These are phyloP conservation scores for Calameuta filiformis DNA, from an alignment of 2,888 invertebrate species.

Conservation along the genomic window DNA sequence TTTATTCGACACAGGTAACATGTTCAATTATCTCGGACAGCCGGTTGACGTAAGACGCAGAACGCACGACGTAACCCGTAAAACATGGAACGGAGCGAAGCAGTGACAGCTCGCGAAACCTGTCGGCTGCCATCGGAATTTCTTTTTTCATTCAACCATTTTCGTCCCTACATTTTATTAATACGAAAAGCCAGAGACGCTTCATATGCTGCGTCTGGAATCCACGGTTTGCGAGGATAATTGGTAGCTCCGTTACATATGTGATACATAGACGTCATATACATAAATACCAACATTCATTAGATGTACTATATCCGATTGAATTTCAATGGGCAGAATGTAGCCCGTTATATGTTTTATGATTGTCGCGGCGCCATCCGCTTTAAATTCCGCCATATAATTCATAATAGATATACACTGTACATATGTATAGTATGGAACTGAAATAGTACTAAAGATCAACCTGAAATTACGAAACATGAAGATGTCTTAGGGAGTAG, in stretches of 20 bases:
- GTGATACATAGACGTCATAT: background rate
- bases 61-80: conserved; percentile 33
- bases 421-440: background rate
- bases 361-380: conserved; percentile 23
- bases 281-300: background rate
- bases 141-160: background rate
- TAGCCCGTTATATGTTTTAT: conserved; percentile 25
- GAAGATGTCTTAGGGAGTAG: background rate
- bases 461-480: background rate
- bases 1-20: conserved; percentile 45
- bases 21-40: conserved; percentile 47
- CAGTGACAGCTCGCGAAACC: conserved; percentile 9
- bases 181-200: conserved; percentile 18
- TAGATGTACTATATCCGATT: background rate
- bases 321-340: background rate
- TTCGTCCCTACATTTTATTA: conserved; percentile 15
- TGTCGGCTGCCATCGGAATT: conserved; percentile 3
- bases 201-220: conserved; percentile 23
- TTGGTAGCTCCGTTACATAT: conserved; percentile 25
- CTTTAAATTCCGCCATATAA: background rate
- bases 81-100: conserved; percentile 23
- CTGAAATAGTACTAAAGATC: background rate
- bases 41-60: conserved; percentile 30
- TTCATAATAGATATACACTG: background rate
- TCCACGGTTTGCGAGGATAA: conserved; percentile 33